phyloP scores from a whole-genome alignment of 2,113 vertebrate genomes.

The Pseudorhombus dupliciocellatus region DNA sequence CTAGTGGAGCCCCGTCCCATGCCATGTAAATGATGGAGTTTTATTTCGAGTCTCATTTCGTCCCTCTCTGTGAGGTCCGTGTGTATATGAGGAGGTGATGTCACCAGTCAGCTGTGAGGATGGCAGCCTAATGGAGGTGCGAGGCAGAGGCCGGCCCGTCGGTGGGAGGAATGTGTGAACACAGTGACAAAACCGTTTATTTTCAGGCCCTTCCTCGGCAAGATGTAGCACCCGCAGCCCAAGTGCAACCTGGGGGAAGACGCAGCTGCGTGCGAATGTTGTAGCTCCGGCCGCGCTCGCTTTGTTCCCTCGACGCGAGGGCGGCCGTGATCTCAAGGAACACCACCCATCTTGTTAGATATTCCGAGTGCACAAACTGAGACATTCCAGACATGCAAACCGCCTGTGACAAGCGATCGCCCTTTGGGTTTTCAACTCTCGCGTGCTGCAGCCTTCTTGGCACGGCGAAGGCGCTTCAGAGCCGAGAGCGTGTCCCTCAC shows the following conservation, averaged over 20 bases:
- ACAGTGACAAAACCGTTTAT: conserved; percentile 79
- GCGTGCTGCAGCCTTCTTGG: conserved; percentile 44
- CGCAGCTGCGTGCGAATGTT: conserved; percentile 68
- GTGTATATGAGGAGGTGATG: conserved; percentile 15
- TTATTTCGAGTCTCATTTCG: background rate
- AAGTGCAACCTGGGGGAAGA: conserved; percentile 64
- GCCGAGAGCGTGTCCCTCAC: conserved; percentile 34
- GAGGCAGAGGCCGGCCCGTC: conserved; percentile 36
- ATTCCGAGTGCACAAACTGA: conserved; percentile 78
- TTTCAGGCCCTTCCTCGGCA: conserved; percentile 72
- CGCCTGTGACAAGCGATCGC: conserved; percentile 63
- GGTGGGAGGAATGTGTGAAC: conserved; percentile 76
- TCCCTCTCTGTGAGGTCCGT: conserved; percentile 13
- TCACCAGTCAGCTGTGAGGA: conserved; percentile 32
- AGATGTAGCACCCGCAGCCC: conserved; percentile 71
- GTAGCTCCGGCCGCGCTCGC: conserved; percentile 30
- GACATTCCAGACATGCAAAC: conserved; percentile 76
- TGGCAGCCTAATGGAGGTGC: conserved; percentile 14
- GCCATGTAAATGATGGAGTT: background rate
- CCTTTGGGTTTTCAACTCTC: conserved; percentile 52
- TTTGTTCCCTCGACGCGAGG: conserved; percentile 68
- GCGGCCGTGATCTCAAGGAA: conserved; percentile 66
- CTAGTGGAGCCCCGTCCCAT: background rate
- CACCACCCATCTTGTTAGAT: conserved; percentile 77
- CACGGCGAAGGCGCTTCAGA: conserved; percentile 31